Percentiles rank a stretch among this genome's conserved stretches.
phyloP scores from a whole-genome alignment of 2,113 vertebrate species.

The Syrrhaptes paradoxus region DNA sequence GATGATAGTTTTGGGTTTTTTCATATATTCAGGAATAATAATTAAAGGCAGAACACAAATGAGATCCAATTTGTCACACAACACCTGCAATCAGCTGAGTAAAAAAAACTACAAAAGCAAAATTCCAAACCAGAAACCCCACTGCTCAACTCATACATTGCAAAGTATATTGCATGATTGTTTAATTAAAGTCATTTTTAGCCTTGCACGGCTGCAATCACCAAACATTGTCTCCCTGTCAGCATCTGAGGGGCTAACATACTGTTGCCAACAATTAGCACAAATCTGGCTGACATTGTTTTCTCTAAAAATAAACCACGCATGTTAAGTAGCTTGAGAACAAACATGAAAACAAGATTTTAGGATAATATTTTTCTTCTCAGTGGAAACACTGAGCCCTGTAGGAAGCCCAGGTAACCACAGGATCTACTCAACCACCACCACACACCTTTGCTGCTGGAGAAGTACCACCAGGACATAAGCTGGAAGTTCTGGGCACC shows the following conservation, averaged over 20 bases:
- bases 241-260: conserved; percentile 59
- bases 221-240: conserved; percentile 73
- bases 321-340: conserved; percentile 65
- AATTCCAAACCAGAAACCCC: background rate
- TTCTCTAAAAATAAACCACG: conserved; percentile 72
- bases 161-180: conserved; percentile 35
- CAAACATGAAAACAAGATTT: conserved; percentile 58
- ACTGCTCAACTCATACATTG: conserved; percentile 29
- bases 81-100: conserved; percentile 62
- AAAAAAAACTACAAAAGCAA: conserved; percentile 10
- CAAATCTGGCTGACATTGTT: conserved; percentile 71
- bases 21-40: background rate
- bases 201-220: conserved; percentile 66
- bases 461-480: background rate
- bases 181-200: conserved; percentile 70
- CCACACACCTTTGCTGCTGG: background rate
- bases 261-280: conserved; percentile 71
- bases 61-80: conserved; percentile 37
- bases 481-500: background rate
- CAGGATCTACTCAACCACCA: background rate
- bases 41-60: conserved; percentile 29
- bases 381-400: background rate
- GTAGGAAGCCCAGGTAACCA: background rate
- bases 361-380: conserved; percentile 37
- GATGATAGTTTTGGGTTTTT: background rate